These are phyloP conservation scores for Salvelinus alpinus DNA, from an alignment of 2,113 vertebrate genomes.

Conservation along the genomic window DNA sequence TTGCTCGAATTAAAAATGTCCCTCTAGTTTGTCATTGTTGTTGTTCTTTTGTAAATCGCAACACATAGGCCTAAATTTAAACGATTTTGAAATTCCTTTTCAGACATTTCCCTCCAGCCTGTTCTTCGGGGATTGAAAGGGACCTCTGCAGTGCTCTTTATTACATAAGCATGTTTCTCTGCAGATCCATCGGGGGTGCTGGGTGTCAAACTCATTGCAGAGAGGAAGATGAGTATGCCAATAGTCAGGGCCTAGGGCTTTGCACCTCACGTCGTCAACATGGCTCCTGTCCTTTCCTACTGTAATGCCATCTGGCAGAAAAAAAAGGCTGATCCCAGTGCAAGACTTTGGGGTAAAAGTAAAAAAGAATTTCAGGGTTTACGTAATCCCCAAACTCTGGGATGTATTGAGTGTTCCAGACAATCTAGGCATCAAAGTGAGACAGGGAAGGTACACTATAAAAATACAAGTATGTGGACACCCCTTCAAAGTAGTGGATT, in stretches of 20 bases:
- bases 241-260: slow-evolving; percentile 23
- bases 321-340: slow-evolving; percentile 38
- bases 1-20: not conserved
- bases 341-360: slow-evolving; percentile 26
- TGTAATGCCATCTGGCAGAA: slow-evolving; percentile 60
- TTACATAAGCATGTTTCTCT: slow-evolving; percentile 18
- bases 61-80: not conserved
- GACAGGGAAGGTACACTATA: not conserved
- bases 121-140: not conserved
- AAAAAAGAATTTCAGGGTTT: slow-evolving; percentile 13
- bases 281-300: slow-evolving; percentile 25
- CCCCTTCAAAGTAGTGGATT: too few species aligned
- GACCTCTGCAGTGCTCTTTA: not conserved
- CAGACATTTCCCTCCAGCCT: not conserved
- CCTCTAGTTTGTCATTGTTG: not conserved
- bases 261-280: slow-evolving; percentile 33
- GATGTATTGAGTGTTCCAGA: too few species aligned
- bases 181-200: slow-evolving; percentile 18
- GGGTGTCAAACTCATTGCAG: slow-evolving; percentile 29
- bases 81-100: not conserved
- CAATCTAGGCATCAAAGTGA: slow-evolving; percentile 13
- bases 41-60: not conserved
- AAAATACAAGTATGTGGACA: too few species aligned
- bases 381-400: slow-evolving; percentile 21
- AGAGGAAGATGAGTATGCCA: slow-evolving; percentile 29